Evolutionary conservation across 2,113 vertebrate genomes (phyloP).

Genomic region (Regulus satrapa): DNA sequence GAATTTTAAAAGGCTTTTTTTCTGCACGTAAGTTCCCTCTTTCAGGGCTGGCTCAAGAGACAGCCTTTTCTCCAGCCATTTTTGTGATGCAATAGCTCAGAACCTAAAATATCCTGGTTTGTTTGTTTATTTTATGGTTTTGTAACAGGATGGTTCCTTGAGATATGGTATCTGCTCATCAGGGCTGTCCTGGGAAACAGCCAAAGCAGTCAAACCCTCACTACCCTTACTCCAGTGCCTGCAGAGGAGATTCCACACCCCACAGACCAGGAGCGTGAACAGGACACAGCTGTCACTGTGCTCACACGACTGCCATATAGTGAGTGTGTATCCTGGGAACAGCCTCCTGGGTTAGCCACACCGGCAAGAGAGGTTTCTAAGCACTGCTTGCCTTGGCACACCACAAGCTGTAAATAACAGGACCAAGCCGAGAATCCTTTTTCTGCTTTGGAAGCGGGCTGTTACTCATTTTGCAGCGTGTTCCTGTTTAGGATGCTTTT

Average conservation of each 20-base stretch:
- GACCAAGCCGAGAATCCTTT: rapidly evolving
- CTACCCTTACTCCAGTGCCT: neutral
- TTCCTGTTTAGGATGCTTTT: neutral
- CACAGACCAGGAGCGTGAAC: neutral
- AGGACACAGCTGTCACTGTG: rapidly evolving
- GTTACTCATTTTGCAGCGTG: neutral
- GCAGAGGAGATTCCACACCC: rapidly evolving
- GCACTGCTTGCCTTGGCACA: neutral
- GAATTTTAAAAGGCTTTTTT: neutral
- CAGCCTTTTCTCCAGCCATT: neutral
- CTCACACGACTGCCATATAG: rapidly evolving
- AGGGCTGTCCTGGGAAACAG: neutral
- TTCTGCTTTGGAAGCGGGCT: neutral
- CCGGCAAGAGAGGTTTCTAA: no score
- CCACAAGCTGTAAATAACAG: neutral
- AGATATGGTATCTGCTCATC: neutral
- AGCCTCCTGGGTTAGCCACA: rapidly evolving
- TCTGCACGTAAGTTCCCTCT: neutral
- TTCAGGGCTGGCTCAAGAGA: rapidly evolving
- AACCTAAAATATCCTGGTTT: neutral
- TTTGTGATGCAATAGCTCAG: neutral
- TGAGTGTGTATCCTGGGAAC: rapidly evolving
- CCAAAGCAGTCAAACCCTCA: neutral
- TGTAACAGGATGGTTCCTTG: neutral
- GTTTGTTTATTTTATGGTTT: neutral